These are phyloP conservation scores for Amaurobius ferox DNA, from an alignment of 2,888 invertebrate genomes.

Conservation along the genomic window DNA sequence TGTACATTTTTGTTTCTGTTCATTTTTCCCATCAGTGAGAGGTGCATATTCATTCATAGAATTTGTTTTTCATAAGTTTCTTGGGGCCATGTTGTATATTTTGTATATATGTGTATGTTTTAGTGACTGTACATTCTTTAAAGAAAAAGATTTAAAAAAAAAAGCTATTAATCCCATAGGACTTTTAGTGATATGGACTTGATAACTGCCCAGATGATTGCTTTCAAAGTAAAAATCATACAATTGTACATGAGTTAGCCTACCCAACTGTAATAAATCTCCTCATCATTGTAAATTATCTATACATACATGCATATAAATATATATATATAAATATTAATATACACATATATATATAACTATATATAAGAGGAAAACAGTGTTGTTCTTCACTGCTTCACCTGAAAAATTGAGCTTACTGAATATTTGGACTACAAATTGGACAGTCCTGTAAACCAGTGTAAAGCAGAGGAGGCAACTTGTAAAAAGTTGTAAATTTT, in stretches of 20 bases:
- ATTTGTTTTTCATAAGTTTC: slow-evolving; percentile 25
- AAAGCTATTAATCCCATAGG: slow-evolving; percentile 67
- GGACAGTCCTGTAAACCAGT: slow-evolving; percentile 50
- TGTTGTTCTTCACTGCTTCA: slow-evolving; percentile 70
- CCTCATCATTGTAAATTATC: slow-evolving; percentile 66
- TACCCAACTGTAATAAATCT: slow-evolving; percentile 56
- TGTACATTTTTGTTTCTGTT: slow-evolving; percentile 19
- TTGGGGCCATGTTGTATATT: slow-evolving; percentile 67
- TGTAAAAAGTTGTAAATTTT: slow-evolving; percentile 69
- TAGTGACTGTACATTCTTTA: slow-evolving; percentile 71
- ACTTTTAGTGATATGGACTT: slow-evolving; percentile 68
- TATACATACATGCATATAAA: slow-evolving; percentile 71
- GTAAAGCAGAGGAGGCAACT: slow-evolving; percentile 56
- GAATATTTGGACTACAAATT: slow-evolving; percentile 57
- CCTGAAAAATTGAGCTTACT: slow-evolving; percentile 71
- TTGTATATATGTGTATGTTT: slow-evolving; percentile 71
- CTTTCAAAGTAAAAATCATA: slow-evolving; percentile 71
- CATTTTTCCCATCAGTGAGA: slow-evolving; percentile 26
- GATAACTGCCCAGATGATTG: slow-evolving; percentile 70
- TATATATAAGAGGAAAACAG: slow-evolving; percentile 55
- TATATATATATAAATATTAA: slow-evolving; percentile 52
- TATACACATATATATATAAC: slow-evolving; percentile 61
- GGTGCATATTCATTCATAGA: slow-evolving; percentile 18
- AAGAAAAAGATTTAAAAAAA: slow-evolving; percentile 37
- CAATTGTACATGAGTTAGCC: slow-evolving; percentile 66